Conservation (phyloP, 2,797 vertebrate genomes). For the Paguma larvata region DNA sequence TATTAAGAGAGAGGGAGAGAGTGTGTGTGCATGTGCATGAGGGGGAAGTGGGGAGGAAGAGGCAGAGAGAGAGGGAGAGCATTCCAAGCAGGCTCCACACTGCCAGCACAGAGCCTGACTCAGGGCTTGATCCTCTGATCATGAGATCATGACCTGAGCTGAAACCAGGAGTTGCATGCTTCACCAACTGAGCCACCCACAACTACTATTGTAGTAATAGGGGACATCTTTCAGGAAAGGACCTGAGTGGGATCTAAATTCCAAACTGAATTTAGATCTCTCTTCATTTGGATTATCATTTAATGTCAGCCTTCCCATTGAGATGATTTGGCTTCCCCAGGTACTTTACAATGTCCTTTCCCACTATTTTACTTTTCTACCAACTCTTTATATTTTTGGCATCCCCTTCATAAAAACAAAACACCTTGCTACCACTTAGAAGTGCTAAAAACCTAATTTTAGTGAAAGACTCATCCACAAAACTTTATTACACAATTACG, state of each 20-base stretch:
- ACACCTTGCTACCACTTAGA: not conserved
- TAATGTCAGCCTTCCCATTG: not conserved
- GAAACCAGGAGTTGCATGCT: not conserved
- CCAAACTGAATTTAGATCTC: not conserved
- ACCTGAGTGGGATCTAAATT: not conserved
- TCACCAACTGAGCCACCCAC: not conserved
- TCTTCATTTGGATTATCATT: not conserved
- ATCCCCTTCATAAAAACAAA: not conserved
- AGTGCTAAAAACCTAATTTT: not conserved
- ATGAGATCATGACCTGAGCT: not conserved
- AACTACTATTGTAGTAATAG: not conserved
- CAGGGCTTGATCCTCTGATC: too few species aligned
- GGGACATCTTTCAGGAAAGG: conserved; percentile 12
- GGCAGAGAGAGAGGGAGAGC: too few species aligned
- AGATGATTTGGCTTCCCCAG: not conserved
- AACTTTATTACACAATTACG: not conserved
- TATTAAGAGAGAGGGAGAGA: too few species aligned
- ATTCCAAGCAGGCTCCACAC: too few species aligned
- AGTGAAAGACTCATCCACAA: not conserved
- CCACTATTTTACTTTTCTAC: conserved; percentile 26
- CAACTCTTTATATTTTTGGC: not conserved
- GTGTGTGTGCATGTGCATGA: too few species aligned
- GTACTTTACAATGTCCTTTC: not conserved
- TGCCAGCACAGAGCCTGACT: too few species aligned
- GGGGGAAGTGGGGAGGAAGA: too few species aligned